Evolutionary conservation across 2,888 invertebrate genomes (phyloP), one percentile per base, ranked within the genome.

Genomic region (Drosophila rubida): DNA sequence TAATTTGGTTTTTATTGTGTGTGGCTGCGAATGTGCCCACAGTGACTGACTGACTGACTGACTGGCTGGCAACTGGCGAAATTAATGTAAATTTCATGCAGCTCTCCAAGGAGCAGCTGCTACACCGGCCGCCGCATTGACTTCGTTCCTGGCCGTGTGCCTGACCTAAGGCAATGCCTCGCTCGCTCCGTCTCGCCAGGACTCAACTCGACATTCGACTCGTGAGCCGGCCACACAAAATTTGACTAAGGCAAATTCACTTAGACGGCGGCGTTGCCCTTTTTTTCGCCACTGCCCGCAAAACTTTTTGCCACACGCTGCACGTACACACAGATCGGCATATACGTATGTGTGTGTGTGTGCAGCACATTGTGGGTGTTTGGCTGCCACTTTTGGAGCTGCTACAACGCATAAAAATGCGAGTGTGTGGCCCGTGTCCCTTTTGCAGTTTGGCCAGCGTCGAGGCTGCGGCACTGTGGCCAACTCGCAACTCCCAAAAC

Each of bases 371-470:
- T 48, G 39, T 60, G 59, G 59, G 61, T 79, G 77, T 75, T 75
- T 77, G 80, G 67, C 59, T 69, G 80, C 75, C 83, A 80, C 78
- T 80, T 39, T 80, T 78, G 66, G 65, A 74, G 63, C 67, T 69
- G 82, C 82, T 65, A 80, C 78, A 82, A 82, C 79, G 81, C 81
- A 84, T 78, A 75, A 84, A 81, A 75, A 81, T 81, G 81, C 74
- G 79, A 76, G 51, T 74, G 61, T 75, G 67, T 75, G 68, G 59
- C 41, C 9, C 13, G 37, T 44, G 60, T 41, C 39, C 7, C n/a
- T 32, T 51, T 8, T 39, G 50, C 51, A 51, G 53, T 41, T 64
- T 19, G 19, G 19, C 19, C 19, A 19, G 19, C 19, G 19, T 19
- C 69, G 68, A 63, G 68, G 63, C 76, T 75, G 55, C 39, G 46